Conservation (phyloP, 2,797 vertebrate genomes). For the Malurus splendens region DNA sequence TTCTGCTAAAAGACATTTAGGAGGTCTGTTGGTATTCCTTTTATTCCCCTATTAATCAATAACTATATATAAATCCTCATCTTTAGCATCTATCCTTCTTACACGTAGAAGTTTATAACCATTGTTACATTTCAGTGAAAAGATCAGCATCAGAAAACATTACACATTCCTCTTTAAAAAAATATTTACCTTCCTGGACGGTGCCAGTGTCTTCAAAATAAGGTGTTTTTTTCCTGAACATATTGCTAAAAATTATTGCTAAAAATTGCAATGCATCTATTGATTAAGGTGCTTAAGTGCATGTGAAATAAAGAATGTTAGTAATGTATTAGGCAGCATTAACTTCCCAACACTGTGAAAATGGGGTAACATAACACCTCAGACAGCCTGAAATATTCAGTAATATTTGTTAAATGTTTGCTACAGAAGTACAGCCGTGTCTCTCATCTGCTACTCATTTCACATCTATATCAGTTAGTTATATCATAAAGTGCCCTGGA, state of each 20-base stretch:
- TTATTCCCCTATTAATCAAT: background rate
- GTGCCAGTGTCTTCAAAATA: background rate
- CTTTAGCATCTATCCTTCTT: background rate
- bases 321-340: background rate
- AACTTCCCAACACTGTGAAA: background rate
- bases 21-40: background rate
- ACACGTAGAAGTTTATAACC: background rate
- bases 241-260: background rate
- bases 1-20: background rate
- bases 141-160: background rate
- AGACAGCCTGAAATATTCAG: background rate
- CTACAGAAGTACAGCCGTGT: background rate
- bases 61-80: background rate
- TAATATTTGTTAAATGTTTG: background rate
- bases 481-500: background rate
- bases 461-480: background rate
- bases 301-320: background rate
- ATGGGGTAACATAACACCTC: background rate
- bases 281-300: background rate
- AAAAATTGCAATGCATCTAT: background rate
- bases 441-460: background rate
- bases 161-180: background rate
- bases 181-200: background rate
- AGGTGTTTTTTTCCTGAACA: background rate
- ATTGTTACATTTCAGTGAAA: background rate